phyloP scores from a whole-genome alignment of 2,113 vertebrate species.

The Perca fluviatilis region DNA sequence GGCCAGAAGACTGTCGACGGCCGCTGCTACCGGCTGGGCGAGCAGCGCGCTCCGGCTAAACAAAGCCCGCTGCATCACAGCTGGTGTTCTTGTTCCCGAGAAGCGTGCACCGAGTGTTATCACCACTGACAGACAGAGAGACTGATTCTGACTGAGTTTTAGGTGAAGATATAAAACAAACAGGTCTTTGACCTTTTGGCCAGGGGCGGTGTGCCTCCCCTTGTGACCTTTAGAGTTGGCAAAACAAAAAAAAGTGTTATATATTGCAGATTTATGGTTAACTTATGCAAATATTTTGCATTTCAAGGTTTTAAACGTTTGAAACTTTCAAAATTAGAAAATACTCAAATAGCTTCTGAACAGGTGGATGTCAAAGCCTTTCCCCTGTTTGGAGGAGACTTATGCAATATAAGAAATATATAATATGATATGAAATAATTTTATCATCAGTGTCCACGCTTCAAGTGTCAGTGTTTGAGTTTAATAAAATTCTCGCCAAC shows the following conservation, averaged over 20 bases:
- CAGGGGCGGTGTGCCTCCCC: conserved; percentile 72
- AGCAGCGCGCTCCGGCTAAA: conserved; percentile 76
- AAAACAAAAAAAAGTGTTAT: background rate
- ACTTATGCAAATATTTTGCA: background rate
- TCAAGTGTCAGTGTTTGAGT: background rate
- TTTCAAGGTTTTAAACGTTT: background rate
- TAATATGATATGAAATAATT: background rate
- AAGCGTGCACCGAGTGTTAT: conserved; percentile 23
- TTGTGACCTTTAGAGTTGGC: conserved; percentile 4
- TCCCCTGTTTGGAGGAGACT: background rate
- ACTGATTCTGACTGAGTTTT: conserved; percentile 57
- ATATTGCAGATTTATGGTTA: background rate
- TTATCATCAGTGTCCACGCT: background rate
- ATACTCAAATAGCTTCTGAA: background rate
- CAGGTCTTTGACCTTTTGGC: conserved; percentile 84
- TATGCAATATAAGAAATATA: too few relatives aligned
- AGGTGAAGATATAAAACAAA: conserved; percentile 77
- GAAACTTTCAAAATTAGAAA: background rate
- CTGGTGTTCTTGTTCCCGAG: conserved; percentile 41
- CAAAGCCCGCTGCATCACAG: conserved; percentile 79
- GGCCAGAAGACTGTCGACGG: conserved; percentile 64
- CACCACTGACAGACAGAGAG: conserved; percentile 21
- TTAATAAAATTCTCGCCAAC: background rate
- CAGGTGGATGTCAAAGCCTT: background rate
- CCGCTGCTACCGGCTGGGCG: conserved; percentile 71